Base-by-base conservation (phyloP, 1,140 invertebrate species). In the Saxidomus purpurata region DNA sequence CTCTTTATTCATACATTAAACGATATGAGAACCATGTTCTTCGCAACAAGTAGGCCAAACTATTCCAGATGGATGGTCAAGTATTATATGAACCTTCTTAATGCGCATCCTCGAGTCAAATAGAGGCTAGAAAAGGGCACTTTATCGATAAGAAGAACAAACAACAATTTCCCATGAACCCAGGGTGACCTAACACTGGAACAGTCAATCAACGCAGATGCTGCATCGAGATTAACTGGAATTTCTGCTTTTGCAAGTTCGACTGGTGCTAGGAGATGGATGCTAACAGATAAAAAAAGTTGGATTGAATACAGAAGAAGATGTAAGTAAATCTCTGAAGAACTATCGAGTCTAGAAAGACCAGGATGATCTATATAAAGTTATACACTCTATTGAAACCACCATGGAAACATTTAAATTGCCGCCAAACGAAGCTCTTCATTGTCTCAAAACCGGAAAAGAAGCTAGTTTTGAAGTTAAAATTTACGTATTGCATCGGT, bases 181-280 rank as follows among this genome's bases (percentile, higher is more conserved):
- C 67, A 87, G 13, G 83, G 90, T 19, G 91, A 92, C 55, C 69
- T 92, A 4, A 82, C 89, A 28, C 52, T 92, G 22, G 81, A 92
- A 55, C 90, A 91, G 71, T 90, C 91, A 13, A 74, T 89, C 31
- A 89, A 92, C 80, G 80, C 85, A 3, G 91, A 92, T 67, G 90
- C 86, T 31, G 89, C 90, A 2, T 92, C 82, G 17, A 28, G 83
- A 17, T 15, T 40, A 19, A 92, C 89, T 31, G 91, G 91, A 22
- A 85, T 88, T 28, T 22, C 43, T 38, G 47, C 80, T 22, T 55
- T 89, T 22, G 61, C 52, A 19, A 79, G 69, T 22, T 63, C n/a
- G 15, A 19, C 83, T 8, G 36, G 38, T 59, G 79, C 89, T 19
- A 15, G 80, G 19, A 49, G 91, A 11, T 89, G 90, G 90, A 90